Evolutionary conservation across 2,113 vertebrate species (phyloP).

Genomic region (Emydura subglobosa): DNA sequence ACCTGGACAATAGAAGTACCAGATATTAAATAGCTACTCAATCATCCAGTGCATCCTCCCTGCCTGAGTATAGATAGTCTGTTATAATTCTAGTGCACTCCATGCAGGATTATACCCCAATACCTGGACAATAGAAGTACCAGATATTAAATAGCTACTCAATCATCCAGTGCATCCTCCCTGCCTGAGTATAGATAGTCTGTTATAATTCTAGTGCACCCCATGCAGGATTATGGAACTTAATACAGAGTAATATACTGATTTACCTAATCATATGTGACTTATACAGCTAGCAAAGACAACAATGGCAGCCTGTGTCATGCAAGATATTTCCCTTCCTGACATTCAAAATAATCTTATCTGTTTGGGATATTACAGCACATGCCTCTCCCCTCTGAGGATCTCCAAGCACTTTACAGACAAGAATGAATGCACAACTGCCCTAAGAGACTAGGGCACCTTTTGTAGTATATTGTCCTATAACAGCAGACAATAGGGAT

Average conservation of each 20-base stretch:
- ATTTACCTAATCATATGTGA: background rate
- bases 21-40: background rate
- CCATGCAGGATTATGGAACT: rapidly evolving
- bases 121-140: background rate
- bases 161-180: background rate
- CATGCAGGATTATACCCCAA: background rate
- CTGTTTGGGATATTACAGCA: background rate
- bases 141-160: background rate
- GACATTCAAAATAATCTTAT: background rate
- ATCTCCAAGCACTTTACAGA: background rate
- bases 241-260: background rate
- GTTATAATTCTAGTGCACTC: background rate
- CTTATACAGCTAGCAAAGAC: background rate
- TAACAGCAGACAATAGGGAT: background rate
- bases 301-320: background rate
- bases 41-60: background rate
- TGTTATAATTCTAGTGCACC: background rate
- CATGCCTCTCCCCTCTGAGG: background rate
- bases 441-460: background rate
- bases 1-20: background rate
- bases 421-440: background rate
- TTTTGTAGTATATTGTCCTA: background rate
- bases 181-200: background rate
- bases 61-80: background rate
- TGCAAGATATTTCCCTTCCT: background rate